Percentiles rank a stretch among this genome's conserved stretches.
phyloP scores from a whole-genome alignment of 2,888 invertebrate genomes.

The Eucera pruinosa region DNA sequence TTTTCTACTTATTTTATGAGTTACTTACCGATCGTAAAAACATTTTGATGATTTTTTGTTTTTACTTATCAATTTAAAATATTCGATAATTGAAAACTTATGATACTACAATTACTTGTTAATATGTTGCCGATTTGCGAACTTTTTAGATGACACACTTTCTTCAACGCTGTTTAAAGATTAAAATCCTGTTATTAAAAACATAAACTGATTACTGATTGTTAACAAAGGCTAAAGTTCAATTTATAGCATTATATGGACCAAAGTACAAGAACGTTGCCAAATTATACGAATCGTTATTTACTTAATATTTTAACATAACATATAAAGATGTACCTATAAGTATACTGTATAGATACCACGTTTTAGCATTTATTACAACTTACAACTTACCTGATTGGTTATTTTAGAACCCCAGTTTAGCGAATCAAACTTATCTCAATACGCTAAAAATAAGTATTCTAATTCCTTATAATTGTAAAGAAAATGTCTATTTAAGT shows the following conservation, averaged over 20 bases:
- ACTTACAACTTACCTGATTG: too few species aligned
- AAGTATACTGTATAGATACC: too few species aligned
- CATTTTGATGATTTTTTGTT: conserved; percentile 31
- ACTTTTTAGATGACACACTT: neutral
- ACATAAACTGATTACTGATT: conserved; percentile 1
- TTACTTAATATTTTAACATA: too few species aligned
- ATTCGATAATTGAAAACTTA: neutral
- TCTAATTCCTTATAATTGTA: neutral
- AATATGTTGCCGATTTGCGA: neutral
- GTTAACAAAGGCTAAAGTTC: conserved; percentile 22
- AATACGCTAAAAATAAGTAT: neutral
- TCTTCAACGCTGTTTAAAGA: too few species aligned
- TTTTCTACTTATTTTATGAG: neutral
- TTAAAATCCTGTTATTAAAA: neutral
- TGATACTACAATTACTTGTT: neutral
- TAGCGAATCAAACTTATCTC: neutral
- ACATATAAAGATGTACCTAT: too few species aligned
- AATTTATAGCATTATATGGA: neutral
- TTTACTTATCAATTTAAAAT: neutral
- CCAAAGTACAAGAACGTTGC: conserved; percentile 26
- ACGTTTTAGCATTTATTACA: too few species aligned
- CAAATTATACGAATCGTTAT: neutral
- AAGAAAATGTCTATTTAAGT: too few species aligned
- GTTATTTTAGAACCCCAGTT: neutral
- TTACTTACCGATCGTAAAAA: conserved; percentile 42